Evolutionary conservation across 2,113 vertebrate genomes (phyloP).

Genomic region (Colossoma macropomum): DNA sequence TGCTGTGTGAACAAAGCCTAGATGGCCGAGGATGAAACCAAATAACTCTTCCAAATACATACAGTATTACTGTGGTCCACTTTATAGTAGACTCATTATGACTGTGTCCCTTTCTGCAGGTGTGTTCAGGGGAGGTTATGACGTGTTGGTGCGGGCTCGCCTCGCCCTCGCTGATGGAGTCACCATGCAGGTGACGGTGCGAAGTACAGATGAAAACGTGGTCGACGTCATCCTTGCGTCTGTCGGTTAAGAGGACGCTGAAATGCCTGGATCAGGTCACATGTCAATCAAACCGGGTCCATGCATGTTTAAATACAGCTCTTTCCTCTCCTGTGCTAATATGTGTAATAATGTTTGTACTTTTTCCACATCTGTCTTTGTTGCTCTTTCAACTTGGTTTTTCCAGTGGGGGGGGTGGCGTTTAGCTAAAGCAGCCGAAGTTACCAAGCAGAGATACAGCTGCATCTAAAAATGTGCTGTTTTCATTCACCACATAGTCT

Average conservation of each 20-base stretch:
- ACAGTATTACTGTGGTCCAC: too few relatives aligned
- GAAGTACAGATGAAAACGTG: slow-evolving; percentile 86
- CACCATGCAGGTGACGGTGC: slow-evolving; percentile 97
- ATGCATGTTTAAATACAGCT: background rate
- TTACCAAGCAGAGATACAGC: background rate
- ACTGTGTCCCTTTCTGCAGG: slow-evolving; percentile 71
- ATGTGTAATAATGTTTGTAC: background rate
- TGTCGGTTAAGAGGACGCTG: slow-evolving; percentile 80
- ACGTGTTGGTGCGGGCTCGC: slow-evolving; percentile 87
- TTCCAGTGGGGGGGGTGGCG: background rate
- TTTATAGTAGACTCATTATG: too few relatives aligned
- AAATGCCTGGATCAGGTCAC: slow-evolving; percentile 11
- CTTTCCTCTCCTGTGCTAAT: background rate
- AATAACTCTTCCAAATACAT: too few relatives aligned
- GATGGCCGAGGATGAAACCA: too few relatives aligned
- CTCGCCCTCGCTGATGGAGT: slow-evolving; percentile 93
- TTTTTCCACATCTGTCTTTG: slow-evolving; percentile 5
- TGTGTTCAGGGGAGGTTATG: slow-evolving; percentile 88
- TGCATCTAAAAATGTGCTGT: background rate
- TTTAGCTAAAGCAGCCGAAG: background rate
- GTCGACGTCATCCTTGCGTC: slow-evolving; percentile 93
- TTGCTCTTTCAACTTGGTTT: background rate
- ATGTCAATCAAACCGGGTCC: slow-evolving; percentile 5
- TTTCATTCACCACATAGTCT: background rate
- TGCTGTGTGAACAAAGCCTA: too few relatives aligned